Evolutionary conservation across 2,113 vertebrate genomes (phyloP).

Genomic region (Passer montanus): DNA sequence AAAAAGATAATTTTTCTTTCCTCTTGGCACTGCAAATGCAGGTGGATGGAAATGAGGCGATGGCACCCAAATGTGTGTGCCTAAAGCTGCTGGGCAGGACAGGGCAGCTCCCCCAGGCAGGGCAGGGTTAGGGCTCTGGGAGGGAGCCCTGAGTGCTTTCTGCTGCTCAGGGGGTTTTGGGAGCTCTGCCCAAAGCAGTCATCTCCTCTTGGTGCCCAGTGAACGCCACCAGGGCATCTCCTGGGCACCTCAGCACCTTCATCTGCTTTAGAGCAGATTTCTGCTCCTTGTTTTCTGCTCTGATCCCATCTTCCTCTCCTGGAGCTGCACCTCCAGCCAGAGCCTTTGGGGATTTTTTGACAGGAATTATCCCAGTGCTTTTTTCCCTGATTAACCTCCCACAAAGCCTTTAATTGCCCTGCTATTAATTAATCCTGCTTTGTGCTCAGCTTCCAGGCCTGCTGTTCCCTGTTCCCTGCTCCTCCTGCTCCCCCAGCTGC

Average conservation of each 20-base stretch:
- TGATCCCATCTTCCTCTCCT: not conserved
- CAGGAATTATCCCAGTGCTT: not conserved
- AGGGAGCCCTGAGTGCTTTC: rapidly evolving
- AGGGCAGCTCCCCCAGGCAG: not conserved
- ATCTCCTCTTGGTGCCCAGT: not conserved
- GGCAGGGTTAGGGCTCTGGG: not conserved
- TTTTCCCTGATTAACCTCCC: not conserved
- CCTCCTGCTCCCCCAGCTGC: not conserved
- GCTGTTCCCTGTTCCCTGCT: not conserved
- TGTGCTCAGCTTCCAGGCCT: not conserved
- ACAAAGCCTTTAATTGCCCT: not conserved
- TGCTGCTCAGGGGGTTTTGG: not conserved
- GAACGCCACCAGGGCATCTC: not conserved
- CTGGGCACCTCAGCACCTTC: not conserved
- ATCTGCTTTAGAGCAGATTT: not conserved
- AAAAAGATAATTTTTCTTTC: not conserved
- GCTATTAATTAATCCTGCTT: not conserved
- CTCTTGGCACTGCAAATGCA: rapidly evolving
- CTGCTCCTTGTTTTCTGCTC: not conserved
- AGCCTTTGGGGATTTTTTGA: not conserved
- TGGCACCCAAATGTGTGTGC: rapidly evolving
- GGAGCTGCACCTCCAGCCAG: not conserved
- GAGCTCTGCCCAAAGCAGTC: not conserved
- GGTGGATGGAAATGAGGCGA: rapidly evolving
- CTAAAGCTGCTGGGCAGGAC: not conserved